These are phyloP conservation scores for Notarius quadriscutis DNA, from an alignment of 2,113 vertebrate species.

Conservation along the genomic window DNA sequence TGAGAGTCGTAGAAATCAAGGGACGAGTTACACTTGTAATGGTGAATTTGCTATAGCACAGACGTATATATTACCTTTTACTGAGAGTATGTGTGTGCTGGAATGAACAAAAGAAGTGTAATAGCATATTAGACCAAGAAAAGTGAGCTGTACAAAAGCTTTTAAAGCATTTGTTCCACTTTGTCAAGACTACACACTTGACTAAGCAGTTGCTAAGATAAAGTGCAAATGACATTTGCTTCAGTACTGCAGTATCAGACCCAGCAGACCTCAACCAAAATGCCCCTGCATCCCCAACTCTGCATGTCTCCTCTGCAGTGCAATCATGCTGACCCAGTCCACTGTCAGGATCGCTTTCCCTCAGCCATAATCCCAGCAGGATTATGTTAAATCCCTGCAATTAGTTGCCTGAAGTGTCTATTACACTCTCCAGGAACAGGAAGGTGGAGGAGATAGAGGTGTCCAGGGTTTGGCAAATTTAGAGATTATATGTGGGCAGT, in stretches of 20 bases:
- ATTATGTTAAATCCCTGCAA: conserved; percentile 12
- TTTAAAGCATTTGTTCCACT: neutral
- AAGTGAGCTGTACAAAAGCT: neutral
- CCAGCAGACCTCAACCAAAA: conserved; percentile 4
- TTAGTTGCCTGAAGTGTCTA: conserved; percentile 27
- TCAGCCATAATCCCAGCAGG: conserved; percentile 12
- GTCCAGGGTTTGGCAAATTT: conserved; percentile 11
- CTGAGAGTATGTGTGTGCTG: neutral
- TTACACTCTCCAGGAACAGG: conserved; percentile 17
- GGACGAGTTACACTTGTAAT: neutral
- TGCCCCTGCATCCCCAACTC: neutral
- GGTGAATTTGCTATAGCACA: neutral
- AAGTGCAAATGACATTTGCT: conserved; percentile 17
- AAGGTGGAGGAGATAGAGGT: conserved; percentile 1
- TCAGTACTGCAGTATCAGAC: conserved; percentile 5
- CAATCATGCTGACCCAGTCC: neutral
- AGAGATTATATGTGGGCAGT: conserved; percentile 1
- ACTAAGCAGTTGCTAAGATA: conserved; percentile 6
- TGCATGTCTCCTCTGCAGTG: conserved; percentile 8
- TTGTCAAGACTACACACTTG: neutral
- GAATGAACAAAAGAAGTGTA: neutral
- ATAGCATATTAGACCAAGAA: neutral
- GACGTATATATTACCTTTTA: neutral
- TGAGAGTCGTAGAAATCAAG: neutral
- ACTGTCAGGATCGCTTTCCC: neutral